Conservation (phyloP, 2,888 invertebrate genomes). For the Lacanobia wlatinum region DNA sequence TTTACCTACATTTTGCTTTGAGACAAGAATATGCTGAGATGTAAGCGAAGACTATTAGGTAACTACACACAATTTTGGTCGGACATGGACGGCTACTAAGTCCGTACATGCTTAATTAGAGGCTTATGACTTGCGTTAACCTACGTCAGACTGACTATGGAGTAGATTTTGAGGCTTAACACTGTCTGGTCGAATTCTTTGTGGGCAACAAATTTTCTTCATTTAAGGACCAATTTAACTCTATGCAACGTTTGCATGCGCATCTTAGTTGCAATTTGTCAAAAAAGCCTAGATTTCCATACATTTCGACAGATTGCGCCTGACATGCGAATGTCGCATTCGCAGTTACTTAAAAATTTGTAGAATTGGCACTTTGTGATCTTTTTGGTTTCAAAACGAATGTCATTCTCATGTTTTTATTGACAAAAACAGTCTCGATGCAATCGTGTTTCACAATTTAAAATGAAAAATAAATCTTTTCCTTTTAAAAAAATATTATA, state of each 20-base stretch:
- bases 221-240: no score
- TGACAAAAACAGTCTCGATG: no score
- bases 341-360: no score
- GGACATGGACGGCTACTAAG: constrained; percentile 25
- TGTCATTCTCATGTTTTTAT: not conserved
- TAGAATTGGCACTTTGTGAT: no score
- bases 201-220: not conserved
- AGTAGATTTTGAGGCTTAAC: constrained; percentile 24
- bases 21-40: constrained; percentile 9
- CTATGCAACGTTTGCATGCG: no score
- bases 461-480: not conserved
- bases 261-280: no score
- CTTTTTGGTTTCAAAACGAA: not conserved
- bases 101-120: constrained; percentile 44
- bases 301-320: no score
- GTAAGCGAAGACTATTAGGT: constrained; percentile 18
- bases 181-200: not conserved
- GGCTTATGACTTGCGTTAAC: constrained; percentile 17
- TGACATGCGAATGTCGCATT: no score
- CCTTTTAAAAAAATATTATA: no score
- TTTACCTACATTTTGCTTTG: constrained; percentile 43
- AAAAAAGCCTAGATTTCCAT: no score
- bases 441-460: not conserved
- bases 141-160: constrained; percentile 14
- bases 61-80: constrained; percentile 21